A percentile compares a stretch with the other conserved stretches of the same genome.
These are phyloP conservation scores for Nasonia giraulti DNA, from an alignment of 1,140 invertebrate genomes.

Conservation along the genomic window DNA sequence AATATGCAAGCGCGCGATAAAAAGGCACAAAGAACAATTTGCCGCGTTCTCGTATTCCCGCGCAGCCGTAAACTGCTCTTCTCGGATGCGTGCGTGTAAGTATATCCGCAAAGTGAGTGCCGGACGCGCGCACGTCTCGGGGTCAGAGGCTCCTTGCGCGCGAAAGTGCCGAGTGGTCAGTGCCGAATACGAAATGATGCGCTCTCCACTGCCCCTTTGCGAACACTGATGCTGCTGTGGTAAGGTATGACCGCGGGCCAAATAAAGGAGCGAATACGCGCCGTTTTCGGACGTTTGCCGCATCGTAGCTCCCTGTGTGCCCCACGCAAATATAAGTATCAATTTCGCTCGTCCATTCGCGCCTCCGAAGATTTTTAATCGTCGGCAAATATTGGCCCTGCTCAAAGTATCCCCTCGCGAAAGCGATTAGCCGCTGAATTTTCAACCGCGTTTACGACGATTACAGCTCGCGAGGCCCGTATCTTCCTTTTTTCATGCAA, in stretches of 20 bases:
- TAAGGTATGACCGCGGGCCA: conserved; percentile 63
- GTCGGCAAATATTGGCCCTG: background rate
- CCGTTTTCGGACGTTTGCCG: background rate
- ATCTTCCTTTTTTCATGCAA: background rate
- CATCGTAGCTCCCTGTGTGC: background rate
- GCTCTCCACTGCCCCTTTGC: conserved; percentile 48
- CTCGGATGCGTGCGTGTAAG: background rate
- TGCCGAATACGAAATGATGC: conserved; percentile 67
- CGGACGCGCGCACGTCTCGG: conserved; percentile 26
- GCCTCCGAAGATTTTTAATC: background rate
- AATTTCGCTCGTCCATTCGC: background rate
- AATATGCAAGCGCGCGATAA: conserved; percentile 13
- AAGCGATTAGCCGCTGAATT: background rate
- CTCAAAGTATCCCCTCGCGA: background rate
- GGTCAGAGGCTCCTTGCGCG: conserved; percentile 57
- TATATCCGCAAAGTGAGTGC: background rate
- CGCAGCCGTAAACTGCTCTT: background rate
- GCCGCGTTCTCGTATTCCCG: conserved; percentile 11
- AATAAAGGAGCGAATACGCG: conserved; percentile 12
- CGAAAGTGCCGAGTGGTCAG: conserved; percentile 67
- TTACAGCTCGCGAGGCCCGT: background rate
- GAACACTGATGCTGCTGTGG: conserved; percentile 22
- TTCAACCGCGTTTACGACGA: background rate
- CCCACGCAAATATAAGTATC: background rate
- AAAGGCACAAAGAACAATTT: conserved; percentile 30